Base-by-base conservation (phyloP, 2,113 vertebrate genomes). In the Drymodes brunneopygia region DNA sequence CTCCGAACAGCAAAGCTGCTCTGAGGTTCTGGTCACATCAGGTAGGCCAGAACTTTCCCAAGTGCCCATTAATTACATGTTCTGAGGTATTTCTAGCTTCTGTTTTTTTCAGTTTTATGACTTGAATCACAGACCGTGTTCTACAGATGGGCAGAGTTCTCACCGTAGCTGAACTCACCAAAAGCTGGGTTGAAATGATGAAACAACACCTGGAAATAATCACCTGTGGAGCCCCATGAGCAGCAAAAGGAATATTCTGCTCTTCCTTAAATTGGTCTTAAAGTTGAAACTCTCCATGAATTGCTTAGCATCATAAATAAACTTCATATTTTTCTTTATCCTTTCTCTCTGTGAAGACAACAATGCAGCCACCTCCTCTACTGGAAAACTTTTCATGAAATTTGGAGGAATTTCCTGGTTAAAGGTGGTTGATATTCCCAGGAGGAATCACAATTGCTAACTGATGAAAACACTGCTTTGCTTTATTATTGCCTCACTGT, bases 291-390 rank as follows among this genome's bases (percentile, higher is more conserved):
- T 6, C 35, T 83, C 5, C 2, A 42, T 0, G 2, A 57, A 77
- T 7, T 38, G 33, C 14, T 78, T n/a, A 62, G 20, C 13, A 28
- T 22, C 2, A 51, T n/a, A 77, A 72, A 53, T 6, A 20, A 15
- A 21, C 40, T 2, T 25, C 22, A 65, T 8, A 31, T 70, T 40
- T 27, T 3, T 3, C 48, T 57, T 33, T 1, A 48, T 29, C 7
- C 21, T 50, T 67, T 67, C 38, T 45, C 47, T 38, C 61, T 57
- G 6, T 18, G 25, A 90, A 54, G 24, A 21, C 54, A 81, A 51
- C 0, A 0, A 44, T 19, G 47, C 2, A 90, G 42, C 36, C 58
- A 58, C 60, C 10, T 42, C 48, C 35, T 70, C 57, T 15, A 25
- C 15, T 12, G 48, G 12, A 23, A 4, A 12, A 27, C 19, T 53